phyloP scores from a whole-genome alignment of 53 echinoderm and acorn worm genomes.

The Glandiceps talaboti region DNA sequence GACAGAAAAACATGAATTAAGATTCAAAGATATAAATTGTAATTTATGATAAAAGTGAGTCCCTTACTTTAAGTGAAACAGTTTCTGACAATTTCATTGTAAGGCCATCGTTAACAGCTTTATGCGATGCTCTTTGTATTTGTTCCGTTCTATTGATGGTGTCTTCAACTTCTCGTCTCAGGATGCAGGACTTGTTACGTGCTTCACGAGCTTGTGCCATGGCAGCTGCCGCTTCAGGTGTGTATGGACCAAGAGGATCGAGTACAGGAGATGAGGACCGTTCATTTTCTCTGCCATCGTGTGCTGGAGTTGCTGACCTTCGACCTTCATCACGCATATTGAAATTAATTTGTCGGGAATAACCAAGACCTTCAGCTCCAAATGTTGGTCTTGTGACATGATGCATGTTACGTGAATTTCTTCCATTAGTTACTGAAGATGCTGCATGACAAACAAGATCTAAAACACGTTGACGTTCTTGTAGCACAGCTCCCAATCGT shows the following conservation, averaged over 20 bases:
- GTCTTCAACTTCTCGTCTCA: constrained; percentile 75
- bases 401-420: constrained; percentile 65
- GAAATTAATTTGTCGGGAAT: constrained; percentile 66
- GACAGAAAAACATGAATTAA: no score
- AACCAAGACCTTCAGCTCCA: constrained; percentile 60
- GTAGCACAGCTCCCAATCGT: constrained; percentile 88
- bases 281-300: constrained; percentile 5
- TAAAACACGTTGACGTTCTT: constrained; percentile 92
- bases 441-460: constrained; percentile 98
- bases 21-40: no score
- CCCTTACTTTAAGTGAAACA: constrained; percentile 71
- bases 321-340: constrained; percentile 32
- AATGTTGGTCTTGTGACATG: constrained; percentile 14
- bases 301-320: constrained; percentile 17
- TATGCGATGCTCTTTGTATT: constrained; percentile 66
- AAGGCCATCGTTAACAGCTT: constrained; percentile 76
- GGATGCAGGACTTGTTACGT: constrained; percentile 52
- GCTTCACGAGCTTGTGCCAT: constrained; percentile 94
- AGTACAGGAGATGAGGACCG: constrained; percentile 33
- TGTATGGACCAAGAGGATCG: constrained; percentile 84
- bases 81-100: constrained; percentile 95
- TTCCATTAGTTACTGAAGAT: constrained; percentile 72
- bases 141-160: constrained; percentile 84
- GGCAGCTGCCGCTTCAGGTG: constrained; percentile 84
- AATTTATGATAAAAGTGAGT: no score